Evolutionary conservation across 1,140 invertebrate genomes (phyloP), one percentile per base, ranked within the genome.

Genomic region (Papilio polytes): DNA sequence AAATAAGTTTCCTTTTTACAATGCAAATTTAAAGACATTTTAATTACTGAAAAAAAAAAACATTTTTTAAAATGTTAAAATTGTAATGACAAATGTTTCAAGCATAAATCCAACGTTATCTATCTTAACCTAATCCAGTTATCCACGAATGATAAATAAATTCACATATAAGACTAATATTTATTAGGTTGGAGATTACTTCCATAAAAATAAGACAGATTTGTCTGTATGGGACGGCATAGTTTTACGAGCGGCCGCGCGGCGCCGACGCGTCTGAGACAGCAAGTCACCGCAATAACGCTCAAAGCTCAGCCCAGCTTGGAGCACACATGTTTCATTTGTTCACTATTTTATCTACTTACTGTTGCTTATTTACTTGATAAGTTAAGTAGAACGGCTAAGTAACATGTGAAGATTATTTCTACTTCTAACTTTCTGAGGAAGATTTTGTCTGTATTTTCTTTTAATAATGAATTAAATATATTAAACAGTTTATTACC

Each of bases 241-340:
- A 70, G 22, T 70, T 70, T 70, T 70, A 70, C 63, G 63, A 70
- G 63, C 63, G 63, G 63, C 20, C 63, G 26, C 26, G 12, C 63
- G 63, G 63, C 63, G 63, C 63, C 63, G 10, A 12, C 63, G 2
- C 31, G 63, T 70, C 63, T 70, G 63, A 70, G 53, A 18, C 18
- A 56, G 18, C 18, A 56, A 31, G 22, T 31, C 63, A 70, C 63
- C 63, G 63, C 63, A 70, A 70, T 70, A 70, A 31, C 26, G 63
- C 26, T 70, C 26, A 70, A 26, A 26, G 63, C 22, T 15, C 26
- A 70, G 63, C 22, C 22, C 63, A 70, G 63, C 63, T 70, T 70
- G 63, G 13, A 70, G 63, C 63, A 70, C 63, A 70, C 63, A 70
- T 70, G 63, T 70, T 70, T 70, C 63, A 70, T 70, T 70, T 70